These are phyloP conservation scores for Cotesia chilonis DNA, from an alignment of 1,140 invertebrate genomes.

Conservation along the genomic window DNA sequence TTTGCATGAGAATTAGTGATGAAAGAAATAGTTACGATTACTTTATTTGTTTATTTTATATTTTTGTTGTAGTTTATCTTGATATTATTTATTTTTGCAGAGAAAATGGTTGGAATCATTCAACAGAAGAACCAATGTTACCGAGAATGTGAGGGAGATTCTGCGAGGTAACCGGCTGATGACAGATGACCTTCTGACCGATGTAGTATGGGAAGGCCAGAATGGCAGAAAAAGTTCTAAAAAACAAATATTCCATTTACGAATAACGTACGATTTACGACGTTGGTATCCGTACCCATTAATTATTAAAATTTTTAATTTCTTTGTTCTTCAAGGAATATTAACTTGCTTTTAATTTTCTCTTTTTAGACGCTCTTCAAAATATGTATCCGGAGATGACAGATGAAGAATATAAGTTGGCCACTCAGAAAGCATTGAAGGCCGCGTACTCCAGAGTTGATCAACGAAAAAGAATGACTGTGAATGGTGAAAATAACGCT, in stretches of 20 bases:
- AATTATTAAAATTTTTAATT: constrained; percentile 9
- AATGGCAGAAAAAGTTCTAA: not conserved
- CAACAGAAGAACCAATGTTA: not conserved
- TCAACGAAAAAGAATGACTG: constrained; percentile 1
- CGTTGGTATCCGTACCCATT: not conserved
- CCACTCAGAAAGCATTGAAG: constrained; percentile 4
- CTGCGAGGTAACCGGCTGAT: constrained; percentile 3
- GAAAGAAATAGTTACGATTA: no score
- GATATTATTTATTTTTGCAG: no score
- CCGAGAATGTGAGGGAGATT: not conserved
- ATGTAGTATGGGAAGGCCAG: not conserved
- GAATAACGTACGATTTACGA: not conserved
- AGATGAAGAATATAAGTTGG: constrained; percentile 1
- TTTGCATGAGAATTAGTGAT: no score
- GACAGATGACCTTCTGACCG: constrained; percentile 4
- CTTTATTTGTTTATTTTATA: no score
- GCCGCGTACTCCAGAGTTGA: constrained; percentile 1
- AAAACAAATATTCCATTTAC: no score
- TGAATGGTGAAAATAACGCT: not conserved
- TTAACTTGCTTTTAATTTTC: not conserved
- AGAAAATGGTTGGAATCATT: no score
- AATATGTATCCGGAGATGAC: constrained; percentile 1
- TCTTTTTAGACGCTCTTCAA: constrained; percentile 4
- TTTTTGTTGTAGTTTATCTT: no score
- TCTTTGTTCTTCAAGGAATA: not conserved